phyloP scores from a whole-genome alignment of 2,113 vertebrate species.

The Caracal caracal region DNA sequence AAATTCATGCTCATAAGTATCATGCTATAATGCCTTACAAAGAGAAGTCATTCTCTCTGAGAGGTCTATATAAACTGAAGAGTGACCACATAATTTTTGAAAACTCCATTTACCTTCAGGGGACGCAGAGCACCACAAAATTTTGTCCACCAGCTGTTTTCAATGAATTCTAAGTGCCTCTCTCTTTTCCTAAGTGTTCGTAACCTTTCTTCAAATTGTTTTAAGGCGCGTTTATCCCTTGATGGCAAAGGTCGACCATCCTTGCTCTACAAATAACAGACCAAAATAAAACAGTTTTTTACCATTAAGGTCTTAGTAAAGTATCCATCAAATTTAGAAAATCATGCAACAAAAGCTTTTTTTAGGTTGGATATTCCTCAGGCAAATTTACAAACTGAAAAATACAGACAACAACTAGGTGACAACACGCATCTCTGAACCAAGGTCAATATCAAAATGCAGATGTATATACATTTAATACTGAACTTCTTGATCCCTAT shows the following conservation, averaged over 20 bases:
- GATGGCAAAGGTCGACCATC: conserved; percentile 95
- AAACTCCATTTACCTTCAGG: conserved; percentile 90
- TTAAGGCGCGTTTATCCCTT: conserved; percentile 90
- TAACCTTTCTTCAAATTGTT: conserved; percentile 93
- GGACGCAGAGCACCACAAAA: conserved; percentile 93
- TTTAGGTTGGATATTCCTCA: background rate
- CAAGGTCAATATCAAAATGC: background rate
- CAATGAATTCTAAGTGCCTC: conserved; percentile 93
- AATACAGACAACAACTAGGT: background rate
- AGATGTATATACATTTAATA: background rate
- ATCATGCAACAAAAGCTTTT: background rate
- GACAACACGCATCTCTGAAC: background rate
- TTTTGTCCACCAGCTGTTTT: conserved; percentile 95
- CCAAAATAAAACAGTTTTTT: conserved; percentile 48
- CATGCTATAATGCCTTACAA: background rate
- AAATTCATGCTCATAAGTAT: background rate
- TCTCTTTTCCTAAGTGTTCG: conserved; percentile 91
- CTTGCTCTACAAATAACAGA: conserved; percentile 87
- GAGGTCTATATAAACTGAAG: background rate
- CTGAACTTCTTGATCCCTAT: background rate
- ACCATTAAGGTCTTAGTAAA: conserved; percentile 49
- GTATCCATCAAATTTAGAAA: conserved; percentile 7
- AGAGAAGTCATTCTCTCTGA: background rate
- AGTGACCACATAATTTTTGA: background rate
- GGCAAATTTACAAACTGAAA: background rate